A percentile compares a stretch with the other conserved stretches of the same genome.
phyloP scores from a whole-genome alignment of 1,140 invertebrate species.

The Teleogryllus occipitalis region DNA sequence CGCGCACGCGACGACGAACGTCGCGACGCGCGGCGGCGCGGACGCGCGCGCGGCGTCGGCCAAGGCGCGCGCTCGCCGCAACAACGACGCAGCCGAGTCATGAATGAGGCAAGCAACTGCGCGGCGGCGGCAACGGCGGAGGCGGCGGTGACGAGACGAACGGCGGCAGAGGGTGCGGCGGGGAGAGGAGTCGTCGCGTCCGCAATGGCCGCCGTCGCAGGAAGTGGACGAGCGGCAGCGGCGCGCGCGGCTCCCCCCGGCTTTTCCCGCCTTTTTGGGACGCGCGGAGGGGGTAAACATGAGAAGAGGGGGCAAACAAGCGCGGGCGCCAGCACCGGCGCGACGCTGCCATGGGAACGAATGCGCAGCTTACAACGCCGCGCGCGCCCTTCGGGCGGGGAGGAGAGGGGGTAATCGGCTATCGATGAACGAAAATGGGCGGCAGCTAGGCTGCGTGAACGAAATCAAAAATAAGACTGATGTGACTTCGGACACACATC shows the following conservation, averaged over 20 bases:
- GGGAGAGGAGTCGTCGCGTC: background rate
- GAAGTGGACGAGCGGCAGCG: background rate
- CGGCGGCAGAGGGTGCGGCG: too few species aligned
- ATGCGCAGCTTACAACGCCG: background rate
- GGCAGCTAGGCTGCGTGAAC: background rate
- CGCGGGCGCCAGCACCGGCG: conserved; percentile 16
- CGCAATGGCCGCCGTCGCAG: background rate
- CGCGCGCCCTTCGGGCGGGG: conserved; percentile 20
- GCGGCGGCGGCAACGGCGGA: background rate
- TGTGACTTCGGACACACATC: too few species aligned
- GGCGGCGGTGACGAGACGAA: background rate
- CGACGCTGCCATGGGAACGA: conserved; percentile 1
- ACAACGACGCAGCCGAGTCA: background rate
- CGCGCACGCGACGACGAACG: background rate
- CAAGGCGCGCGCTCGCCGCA: background rate
- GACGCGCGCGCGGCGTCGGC: background rate
- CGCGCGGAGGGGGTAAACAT: conserved; percentile 25
- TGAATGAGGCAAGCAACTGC: background rate
- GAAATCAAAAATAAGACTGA: background rate
- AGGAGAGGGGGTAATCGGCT: background rate
- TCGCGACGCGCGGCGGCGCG: too few species aligned
- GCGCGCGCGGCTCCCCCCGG: too few species aligned
- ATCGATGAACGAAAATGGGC: conserved; percentile 1
- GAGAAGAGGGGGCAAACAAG: conserved; percentile 22
- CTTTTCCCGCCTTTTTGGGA: conserved; percentile 12